Base-by-base conservation (phyloP, 1,140 invertebrate genomes). In the Drosophila miranda region DNA sequence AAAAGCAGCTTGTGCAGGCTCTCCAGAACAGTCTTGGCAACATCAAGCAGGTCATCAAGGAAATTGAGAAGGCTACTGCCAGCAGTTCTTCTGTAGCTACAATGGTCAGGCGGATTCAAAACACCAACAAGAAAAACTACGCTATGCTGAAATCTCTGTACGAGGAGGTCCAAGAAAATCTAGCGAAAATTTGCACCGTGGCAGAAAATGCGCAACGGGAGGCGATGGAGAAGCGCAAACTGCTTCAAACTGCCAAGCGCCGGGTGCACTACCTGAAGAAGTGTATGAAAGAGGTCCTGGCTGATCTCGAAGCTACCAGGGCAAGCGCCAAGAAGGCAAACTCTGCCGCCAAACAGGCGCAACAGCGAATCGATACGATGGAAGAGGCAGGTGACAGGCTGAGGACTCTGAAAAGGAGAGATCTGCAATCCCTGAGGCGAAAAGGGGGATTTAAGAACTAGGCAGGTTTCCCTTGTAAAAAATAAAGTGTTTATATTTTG, bases 291-390 rank as follows among this genome's bases (percentile, higher is more conserved):
- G 19, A 64, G 5, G 56, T 62, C 0, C 28, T 44, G 13, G 21
- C 16, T 13, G 69, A 75, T 53, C 44, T 69, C 4, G 42, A 73
- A 1, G 8, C 7, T 3, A 82, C 59, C 1, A 16, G 46, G 14
- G 21, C 44, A 4, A 62, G 38, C 11, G 69, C 64, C 3, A 6
- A 60, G 21, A 73, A 63, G 30, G 78, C 78, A 8, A 51, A 13
- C 6, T 13, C 0, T 14, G 56, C 78, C 5, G 78, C 78, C 21
- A 43, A n/a, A 6, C 63, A 75, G 8, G 78, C 78, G 0, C 51
- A 48, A 2, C 34, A 66, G 7, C 54, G 59, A 2, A 30, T 76
- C 1, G 51, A 63, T 3, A 26, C 42, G 0, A 46, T 9, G 3
- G 4, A 5, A 5, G 4, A 5, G 5, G 3, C 8, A 9, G 7